Evolutionary conservation across 2,888 invertebrate genomes (phyloP).

Genomic region (Euzophera pinguis): DNA sequence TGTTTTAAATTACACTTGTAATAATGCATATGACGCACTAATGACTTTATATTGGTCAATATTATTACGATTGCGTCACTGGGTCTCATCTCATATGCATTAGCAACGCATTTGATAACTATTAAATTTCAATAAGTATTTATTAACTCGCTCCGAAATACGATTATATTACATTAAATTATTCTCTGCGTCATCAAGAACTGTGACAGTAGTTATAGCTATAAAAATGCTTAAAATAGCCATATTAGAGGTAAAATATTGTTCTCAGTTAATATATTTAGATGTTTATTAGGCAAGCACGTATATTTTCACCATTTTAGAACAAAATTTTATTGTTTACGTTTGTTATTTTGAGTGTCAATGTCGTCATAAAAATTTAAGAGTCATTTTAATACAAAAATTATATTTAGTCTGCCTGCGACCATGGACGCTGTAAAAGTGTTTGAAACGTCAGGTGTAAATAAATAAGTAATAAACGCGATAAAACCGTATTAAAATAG

Average conservation of each 20-base stretch:
- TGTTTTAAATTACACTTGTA: neutral
- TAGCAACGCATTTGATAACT: slow-evolving; percentile 3
- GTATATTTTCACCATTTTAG: neutral
- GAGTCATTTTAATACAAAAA: too few relatives aligned
- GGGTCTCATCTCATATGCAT: neutral
- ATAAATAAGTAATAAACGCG: too few relatives aligned
- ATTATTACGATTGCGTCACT: neutral
- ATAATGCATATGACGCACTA: neutral
- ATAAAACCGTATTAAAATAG: too few relatives aligned
- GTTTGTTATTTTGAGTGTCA: too few relatives aligned
- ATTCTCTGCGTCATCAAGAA: neutral
- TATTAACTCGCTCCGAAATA: neutral
- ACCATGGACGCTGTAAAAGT: too few relatives aligned
- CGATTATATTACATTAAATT: too few relatives aligned
- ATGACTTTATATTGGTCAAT: neutral
- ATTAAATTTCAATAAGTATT: slow-evolving; percentile 5
- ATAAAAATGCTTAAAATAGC: neutral
- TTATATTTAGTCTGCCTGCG: too few relatives aligned
- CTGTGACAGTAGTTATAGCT: neutral
- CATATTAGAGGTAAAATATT: neutral
- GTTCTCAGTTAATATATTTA: neutral
- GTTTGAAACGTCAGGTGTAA: too few relatives aligned
- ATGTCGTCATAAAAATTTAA: too few relatives aligned
- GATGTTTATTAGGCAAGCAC: neutral
- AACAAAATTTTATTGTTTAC: neutral